phyloP scores from a whole-genome alignment of 2,113 vertebrate species.

The Oreochromis niloticus region DNA sequence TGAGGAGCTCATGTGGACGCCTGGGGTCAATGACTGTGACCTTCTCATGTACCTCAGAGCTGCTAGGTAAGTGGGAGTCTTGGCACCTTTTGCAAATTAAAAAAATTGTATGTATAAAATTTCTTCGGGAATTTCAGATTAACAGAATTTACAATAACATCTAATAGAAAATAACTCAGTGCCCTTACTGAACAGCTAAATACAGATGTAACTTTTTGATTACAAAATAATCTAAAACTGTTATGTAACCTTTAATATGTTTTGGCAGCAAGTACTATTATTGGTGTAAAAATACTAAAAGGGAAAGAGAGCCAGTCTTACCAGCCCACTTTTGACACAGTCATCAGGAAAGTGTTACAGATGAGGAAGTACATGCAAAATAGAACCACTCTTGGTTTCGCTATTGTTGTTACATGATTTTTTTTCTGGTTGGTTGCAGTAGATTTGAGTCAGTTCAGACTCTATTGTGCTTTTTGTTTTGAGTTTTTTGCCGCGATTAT shows the following conservation, averaged over 20 bases:
- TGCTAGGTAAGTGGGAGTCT: conserved; percentile 79
- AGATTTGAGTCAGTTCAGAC: background rate
- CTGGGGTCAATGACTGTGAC: conserved; percentile 96
- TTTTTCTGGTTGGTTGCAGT: background rate
- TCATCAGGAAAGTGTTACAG: background rate
- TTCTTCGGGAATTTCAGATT: background rate
- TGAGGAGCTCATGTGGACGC: conserved; percentile 96
- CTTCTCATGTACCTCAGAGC: conserved; percentile 97
- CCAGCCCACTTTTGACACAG: background rate
- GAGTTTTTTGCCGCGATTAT: background rate
- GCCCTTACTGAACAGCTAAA: background rate
- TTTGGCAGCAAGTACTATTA: background rate
- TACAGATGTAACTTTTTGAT: background rate
- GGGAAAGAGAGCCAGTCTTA: background rate
- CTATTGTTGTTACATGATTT: background rate
- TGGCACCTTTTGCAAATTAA: background rate
- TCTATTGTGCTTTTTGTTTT: background rate
- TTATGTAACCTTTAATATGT: background rate
- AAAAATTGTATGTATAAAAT: background rate
- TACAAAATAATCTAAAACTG: background rate
- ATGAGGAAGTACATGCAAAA: background rate
- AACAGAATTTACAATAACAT: background rate
- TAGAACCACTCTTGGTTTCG: background rate
- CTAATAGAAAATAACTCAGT: background rate
- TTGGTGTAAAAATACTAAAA: background rate